Evolutionary conservation across 2,113 vertebrate genomes (phyloP), one percentile per base, ranked within the genome.

Genomic region (Poicephalus meyeri): DNA sequence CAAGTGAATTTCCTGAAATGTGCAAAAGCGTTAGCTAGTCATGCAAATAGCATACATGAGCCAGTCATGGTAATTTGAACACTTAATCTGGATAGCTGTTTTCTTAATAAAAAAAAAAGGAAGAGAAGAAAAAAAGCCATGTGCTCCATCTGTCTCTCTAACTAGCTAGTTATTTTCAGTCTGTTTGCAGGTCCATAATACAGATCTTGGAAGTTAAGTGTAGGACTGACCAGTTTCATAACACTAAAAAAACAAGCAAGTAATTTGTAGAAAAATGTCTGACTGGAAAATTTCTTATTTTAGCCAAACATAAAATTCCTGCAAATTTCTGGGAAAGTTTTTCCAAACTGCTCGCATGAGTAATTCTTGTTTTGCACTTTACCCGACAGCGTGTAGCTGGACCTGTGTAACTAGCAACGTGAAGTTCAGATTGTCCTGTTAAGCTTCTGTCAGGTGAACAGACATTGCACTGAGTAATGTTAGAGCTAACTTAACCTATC

Each of bases 1-100:
- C 77, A 97, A 97, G 97, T 89, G 56, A 91, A 93, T 96, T 96
- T 96, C 61, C 88, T 93, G 79, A 95, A 96, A 90, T 76, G 74
- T 85, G 76, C 58, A 92, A 71, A 97, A 97, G 88, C 76, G 47
- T 65, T 72, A 88, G 60, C 41, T 92, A 93, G 80, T 88, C 91
- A 88, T 42, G 52, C 63, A 93, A 93, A 94, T 83, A 81, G 86
- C 88, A 53, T 76, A 77, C 46, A 82, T 61, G 65, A 71, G 31
- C 64, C 72, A 60, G 68, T 94, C 60, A 86, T 64, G 81, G 46
- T 85, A 95, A 93, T 95, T 85, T 69, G 68, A 86, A 71, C 37
- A 86, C 39, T 89, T 85, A 68, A 89, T 97, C 88, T 93, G n/a
- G 68, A 68, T 74, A 61, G 18, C 15, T 0, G 0, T 82, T 95